Base-by-base conservation (phyloP, 2,888 invertebrate genomes). In the Andrena bicolor region DNA sequence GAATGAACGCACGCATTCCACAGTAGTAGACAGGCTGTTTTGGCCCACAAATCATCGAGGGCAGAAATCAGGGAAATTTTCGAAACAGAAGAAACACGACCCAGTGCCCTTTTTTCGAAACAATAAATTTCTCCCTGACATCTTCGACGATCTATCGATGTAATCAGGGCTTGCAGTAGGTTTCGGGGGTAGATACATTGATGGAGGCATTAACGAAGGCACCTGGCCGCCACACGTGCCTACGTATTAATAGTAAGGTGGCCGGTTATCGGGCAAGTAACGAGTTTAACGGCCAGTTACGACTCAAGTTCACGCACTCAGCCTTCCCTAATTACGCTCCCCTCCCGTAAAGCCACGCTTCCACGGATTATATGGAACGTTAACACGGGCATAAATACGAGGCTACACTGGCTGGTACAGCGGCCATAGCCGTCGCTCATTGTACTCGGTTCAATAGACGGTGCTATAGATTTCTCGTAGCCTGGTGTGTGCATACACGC, bases 391-490 rank as follows among this genome's bases (percentile, higher is more conserved):
- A 65, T 80, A 83, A 83, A 83, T 81, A 81, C 81, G 69, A 73
- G 30, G 72, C 80, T 73, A 20, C 35, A 69, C 69, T 73, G 28
- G 56, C 69, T 28, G 48, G 66, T 80, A 70, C 32, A 69, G 72
- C 75, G 63, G 69, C 68, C 69, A 79, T 83, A 84, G 72, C 65
- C 58, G 83, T 80, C 80, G 84, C 86, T 88, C 84, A 83, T 88
- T 86, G 84, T 86, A 51, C 74, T 76, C 74, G 80, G 88, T 86
- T 88, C 88, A 84, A 88, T 86, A 85, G 82, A 86, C 83, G 72
- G 26, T 77, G 72, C 81, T 82, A 84, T 85, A 69, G 83, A 70
- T 73, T 76, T 73, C 85, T 82, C 73, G 41, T 74, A 61, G 53
- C 68, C 26, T 56, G 68, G 10, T 49, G 41, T 66, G n/a, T 26